Conservation (phyloP, 2,797 vertebrate species). For the Scleropages formosus region DNA sequence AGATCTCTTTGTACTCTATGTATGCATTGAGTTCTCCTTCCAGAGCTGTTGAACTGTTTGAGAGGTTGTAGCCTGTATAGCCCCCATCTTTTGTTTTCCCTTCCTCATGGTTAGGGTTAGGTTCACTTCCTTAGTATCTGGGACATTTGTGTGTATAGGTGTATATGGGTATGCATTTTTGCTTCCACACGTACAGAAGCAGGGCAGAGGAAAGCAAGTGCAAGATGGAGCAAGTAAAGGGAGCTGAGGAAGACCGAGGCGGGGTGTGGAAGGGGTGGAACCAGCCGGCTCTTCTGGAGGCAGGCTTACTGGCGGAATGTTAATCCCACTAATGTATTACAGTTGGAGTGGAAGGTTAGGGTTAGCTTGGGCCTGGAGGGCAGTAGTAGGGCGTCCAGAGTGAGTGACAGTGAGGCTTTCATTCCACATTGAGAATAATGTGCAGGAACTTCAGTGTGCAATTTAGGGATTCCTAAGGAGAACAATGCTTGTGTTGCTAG, state of each 20-base stretch:
- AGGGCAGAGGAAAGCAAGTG: constrained; percentile 49
- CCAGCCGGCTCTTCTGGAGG: constrained; percentile 41
- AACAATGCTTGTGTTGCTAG: constrained; percentile 20
- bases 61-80: too few species aligned
- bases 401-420: constrained; percentile 31
- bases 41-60: too few species aligned
- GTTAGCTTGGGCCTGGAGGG: constrained; percentile 45
- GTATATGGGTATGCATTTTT: not conserved
- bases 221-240: constrained; percentile 54
- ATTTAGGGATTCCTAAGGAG: constrained; percentile 30
- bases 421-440: constrained; percentile 24
- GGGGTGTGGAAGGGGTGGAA: constrained; percentile 30
- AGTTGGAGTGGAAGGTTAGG: constrained; percentile 61
- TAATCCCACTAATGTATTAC: constrained; percentile 71
- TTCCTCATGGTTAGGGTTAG: too few species aligned
- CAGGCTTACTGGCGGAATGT: constrained; percentile 67
- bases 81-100: too few species aligned
- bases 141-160: not conserved
- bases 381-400: not conserved
- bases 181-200: not conserved
- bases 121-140: not conserved
- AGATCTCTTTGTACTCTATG: too few species aligned
- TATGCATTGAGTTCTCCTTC: too few species aligned
- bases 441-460: constrained; percentile 26
- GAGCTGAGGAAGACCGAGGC: constrained; percentile 25